phyloP scores from a whole-genome alignment of 2,888 invertebrate species.

The Ennomos quercinarius region DNA sequence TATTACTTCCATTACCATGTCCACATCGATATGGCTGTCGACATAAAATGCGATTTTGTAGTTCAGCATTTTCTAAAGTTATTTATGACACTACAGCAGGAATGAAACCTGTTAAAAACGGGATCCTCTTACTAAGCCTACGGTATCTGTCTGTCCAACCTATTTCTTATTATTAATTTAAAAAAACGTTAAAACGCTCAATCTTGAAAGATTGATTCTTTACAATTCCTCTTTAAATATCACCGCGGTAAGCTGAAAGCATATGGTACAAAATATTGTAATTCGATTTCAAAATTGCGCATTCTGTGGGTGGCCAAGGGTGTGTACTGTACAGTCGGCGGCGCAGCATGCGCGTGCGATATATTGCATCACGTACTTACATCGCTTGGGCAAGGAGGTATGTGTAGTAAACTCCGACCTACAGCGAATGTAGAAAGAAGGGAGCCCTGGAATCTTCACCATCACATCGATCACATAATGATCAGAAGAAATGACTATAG shows the following conservation, averaged over 20 bases:
- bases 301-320: conserved; percentile 50
- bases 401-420: conserved; percentile 45
- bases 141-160: too few species aligned
- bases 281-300: conserved; percentile 45
- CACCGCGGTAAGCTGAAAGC: conserved; percentile 8
- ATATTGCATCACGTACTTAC: conserved; percentile 45
- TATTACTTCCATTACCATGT: too few species aligned
- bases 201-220: neutral
- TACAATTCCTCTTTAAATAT: neutral
- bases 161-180: neutral
- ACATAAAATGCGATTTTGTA: too few species aligned
- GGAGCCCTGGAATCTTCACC: neutral
- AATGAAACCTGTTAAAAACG: too few species aligned
- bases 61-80: too few species aligned
- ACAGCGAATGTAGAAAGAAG: conserved; percentile 1
- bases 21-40: too few species aligned
- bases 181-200: neutral
- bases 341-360: conserved; percentile 37
- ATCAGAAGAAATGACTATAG: too few species aligned
- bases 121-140: too few species aligned
- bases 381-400: conserved; percentile 44
- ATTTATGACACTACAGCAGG: too few species aligned
- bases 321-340: conserved; percentile 39
- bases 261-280: conserved; percentile 45
- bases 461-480: neutral